Conservation (phyloP, 1,140 invertebrate species). For the Trichonephila inaurata region DNA sequence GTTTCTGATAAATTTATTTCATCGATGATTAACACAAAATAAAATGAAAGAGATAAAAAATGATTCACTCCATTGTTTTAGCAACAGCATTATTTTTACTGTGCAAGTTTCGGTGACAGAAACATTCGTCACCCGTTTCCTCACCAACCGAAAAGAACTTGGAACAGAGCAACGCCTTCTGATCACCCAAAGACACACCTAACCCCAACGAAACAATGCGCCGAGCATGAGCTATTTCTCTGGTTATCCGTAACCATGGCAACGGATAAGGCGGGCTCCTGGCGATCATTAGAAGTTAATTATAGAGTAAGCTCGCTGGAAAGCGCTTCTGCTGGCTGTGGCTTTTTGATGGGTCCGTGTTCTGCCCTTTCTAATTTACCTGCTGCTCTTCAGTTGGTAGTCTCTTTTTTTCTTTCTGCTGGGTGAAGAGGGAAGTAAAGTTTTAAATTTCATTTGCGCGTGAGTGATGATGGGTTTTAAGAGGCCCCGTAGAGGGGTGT, state of each 20-base stretch:
- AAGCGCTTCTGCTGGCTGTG: background rate
- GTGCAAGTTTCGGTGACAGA: too few species aligned
- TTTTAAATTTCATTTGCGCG: background rate
- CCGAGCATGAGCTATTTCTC: conserved; percentile 4
- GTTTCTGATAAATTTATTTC: too few species aligned
- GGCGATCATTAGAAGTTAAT: conserved; percentile 68
- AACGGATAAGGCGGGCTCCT: conserved; percentile 32
- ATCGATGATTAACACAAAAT: too few species aligned
- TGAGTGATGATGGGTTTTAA: background rate
- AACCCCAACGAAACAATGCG: background rate
- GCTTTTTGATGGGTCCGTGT: background rate
- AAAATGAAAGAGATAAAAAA: too few species aligned
- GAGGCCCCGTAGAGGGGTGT: background rate
- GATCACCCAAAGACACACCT: conserved; percentile 11
- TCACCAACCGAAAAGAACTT: too few species aligned
- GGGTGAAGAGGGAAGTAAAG: background rate
- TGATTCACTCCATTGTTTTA: too few species aligned
- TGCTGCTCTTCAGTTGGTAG: background rate
- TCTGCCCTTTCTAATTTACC: conserved; percentile 19
- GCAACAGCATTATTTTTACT: too few species aligned
- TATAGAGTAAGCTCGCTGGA: conserved; percentile 44
- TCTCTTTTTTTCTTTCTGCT: background rate
- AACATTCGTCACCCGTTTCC: too few species aligned
- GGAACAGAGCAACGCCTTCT: background rate
- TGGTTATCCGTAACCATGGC: conserved; percentile 23